A percentile compares a stretch with the other conserved stretches of the same genome.
phyloP scores from a whole-genome alignment of 2,888 invertebrate genomes.

The Alloplasta piceator region DNA sequence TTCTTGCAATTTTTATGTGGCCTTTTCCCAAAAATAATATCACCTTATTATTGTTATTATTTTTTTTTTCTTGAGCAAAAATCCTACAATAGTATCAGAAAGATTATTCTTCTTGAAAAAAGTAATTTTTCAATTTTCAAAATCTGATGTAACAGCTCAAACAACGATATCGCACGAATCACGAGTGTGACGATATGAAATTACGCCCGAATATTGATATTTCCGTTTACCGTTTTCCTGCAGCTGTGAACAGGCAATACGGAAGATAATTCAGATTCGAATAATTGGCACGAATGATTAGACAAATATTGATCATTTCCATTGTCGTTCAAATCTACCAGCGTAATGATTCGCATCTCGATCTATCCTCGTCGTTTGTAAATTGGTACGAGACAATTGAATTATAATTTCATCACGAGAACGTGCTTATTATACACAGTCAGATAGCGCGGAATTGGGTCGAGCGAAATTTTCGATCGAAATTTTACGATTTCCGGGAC shows the following conservation, averaged over 20 bases:
- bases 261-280: conserved; percentile 18
- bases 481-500: conserved; percentile 7
- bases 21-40: too few relatives aligned
- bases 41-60: too few relatives aligned
- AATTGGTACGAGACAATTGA: conserved; percentile 14
- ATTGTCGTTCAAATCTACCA: neutral
- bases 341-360: too few relatives aligned
- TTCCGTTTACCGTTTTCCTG: conserved; percentile 10
- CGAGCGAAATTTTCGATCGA: neutral
- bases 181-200: conserved; percentile 8
- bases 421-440: conserved; percentile 13
- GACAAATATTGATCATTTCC: conserved; percentile 32
- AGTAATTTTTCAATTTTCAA: too few relatives aligned
- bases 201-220: conserved; percentile 23
- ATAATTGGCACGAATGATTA: conserved; percentile 30
- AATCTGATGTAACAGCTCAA: too few relatives aligned
- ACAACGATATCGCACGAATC: neutral
- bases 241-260: neutral
- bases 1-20: too few relatives aligned
- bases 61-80: too few relatives aligned
- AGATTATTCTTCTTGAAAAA: too few relatives aligned
- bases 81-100: too few relatives aligned
- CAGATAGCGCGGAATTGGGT: neutral
- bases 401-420: conserved; percentile 30
- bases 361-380: conserved; percentile 3